Percentiles rank a stretch among this genome's conserved stretches.
Conservation (phyloP, 1,140 invertebrate genomes). For the Aphidius ervi region DNA sequence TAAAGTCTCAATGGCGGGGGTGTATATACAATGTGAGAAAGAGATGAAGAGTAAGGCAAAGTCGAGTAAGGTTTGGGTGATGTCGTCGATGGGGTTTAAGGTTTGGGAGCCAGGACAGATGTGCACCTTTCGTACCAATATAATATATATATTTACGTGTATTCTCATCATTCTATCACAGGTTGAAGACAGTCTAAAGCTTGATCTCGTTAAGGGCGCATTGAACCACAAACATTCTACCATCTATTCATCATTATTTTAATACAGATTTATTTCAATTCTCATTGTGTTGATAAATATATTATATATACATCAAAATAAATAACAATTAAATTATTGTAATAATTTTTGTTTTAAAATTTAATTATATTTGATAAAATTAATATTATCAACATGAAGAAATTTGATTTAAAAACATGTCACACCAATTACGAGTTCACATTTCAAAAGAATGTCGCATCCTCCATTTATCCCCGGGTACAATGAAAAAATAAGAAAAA, state of each 20-base stretch:
- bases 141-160: slow-evolving; percentile 10
- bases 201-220: slow-evolving; percentile 53
- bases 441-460: slow-evolving; percentile 33
- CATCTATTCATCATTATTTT: background rate
- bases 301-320: no score
- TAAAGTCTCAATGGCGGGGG: slow-evolving; percentile 27
- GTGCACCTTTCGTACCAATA: slow-evolving; percentile 29
- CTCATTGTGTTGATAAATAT: no score
- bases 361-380: no score
- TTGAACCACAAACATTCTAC: slow-evolving; percentile 47
- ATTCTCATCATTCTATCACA: background rate
- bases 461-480: background rate
- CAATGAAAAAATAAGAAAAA: background rate
- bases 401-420: slow-evolving; percentile 38
- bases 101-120: slow-evolving; percentile 49
- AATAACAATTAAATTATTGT: no score
- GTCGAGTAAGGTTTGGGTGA: slow-evolving; percentile 6
- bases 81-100: slow-evolving; percentile 4
- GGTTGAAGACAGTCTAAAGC: slow-evolving; percentile 26
- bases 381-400: no score
- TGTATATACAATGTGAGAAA: slow-evolving; percentile 26
- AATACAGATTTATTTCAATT: background rate
- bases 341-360: no score
- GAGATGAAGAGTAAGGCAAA: slow-evolving; percentile 29
- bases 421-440: slow-evolving; percentile 41